phyloP scores from a whole-genome alignment of 2,888 invertebrate species.

The Lasius platythorax region DNA sequence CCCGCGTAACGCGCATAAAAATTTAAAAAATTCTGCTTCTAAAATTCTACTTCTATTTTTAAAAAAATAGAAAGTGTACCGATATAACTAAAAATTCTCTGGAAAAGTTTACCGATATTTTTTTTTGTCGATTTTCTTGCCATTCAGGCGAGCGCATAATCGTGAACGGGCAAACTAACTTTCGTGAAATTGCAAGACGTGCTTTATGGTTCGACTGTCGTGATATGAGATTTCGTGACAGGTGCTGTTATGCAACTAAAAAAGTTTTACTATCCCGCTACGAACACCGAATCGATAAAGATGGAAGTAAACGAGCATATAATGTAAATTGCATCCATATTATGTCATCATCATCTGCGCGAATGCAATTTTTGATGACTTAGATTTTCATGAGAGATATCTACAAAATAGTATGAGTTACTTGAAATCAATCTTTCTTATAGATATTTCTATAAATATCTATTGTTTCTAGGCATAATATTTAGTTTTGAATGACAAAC shows the following conservation, averaged over 20 bases:
- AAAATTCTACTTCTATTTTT: neutral
- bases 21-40: neutral
- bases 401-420: neutral
- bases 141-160: conserved; percentile 1
- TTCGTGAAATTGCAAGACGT: conserved; percentile 50
- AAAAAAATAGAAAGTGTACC: neutral
- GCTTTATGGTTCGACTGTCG: conserved; percentile 43
- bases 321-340: conserved; percentile 19
- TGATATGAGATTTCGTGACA: conserved; percentile 48
- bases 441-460: neutral
- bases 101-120: neutral
- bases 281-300: neutral
- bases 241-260: conserved; percentile 39
- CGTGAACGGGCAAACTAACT: conserved; percentile 20
- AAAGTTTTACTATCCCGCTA: conserved; percentile 34
- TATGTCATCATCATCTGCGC: neutral
- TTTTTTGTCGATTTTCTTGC: conserved; percentile 18
- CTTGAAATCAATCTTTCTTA: neutral
- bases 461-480: neutral
- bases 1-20: neutral
- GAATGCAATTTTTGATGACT: conserved; percentile 5
- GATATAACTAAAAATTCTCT: neutral
- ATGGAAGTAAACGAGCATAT: conserved; percentile 7
- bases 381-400: neutral
- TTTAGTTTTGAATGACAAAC: neutral